Percentiles rank a stretch among this genome's conserved stretches.
phyloP scores from a whole-genome alignment of 2,888 invertebrate genomes.

The Euzophera pinguis region DNA sequence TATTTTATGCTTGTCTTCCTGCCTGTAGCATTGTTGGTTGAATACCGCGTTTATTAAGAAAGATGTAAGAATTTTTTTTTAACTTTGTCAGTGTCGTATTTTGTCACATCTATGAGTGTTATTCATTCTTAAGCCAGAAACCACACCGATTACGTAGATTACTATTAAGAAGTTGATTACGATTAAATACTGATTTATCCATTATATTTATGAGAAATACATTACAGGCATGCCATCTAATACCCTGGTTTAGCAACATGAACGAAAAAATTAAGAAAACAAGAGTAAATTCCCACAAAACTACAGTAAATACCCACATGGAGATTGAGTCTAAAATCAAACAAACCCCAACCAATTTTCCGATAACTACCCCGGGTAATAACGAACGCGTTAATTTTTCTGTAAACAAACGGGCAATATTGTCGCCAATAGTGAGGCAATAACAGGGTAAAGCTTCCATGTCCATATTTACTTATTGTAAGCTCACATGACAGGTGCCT shows the following conservation, averaged over 20 bases:
- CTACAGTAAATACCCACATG: neutral
- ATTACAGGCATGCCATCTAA: neutral
- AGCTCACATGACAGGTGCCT: conserved; percentile 78
- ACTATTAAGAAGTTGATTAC: too few species aligned
- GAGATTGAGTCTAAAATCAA: conserved; percentile 17
- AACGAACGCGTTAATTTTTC: conserved; percentile 55
- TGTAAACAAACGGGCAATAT: conserved; percentile 56
- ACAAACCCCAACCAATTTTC: conserved; percentile 28
- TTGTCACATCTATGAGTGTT: too few species aligned
- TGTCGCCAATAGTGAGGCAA: conserved; percentile 67
- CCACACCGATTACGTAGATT: too few species aligned
- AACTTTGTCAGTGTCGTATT: too few species aligned
- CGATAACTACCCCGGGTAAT: conserved; percentile 36
- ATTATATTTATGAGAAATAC: too few species aligned
- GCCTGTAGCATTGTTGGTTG: too few species aligned
- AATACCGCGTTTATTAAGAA: too few species aligned
- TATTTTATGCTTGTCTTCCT: too few species aligned
- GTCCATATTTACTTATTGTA: conserved; percentile 78
- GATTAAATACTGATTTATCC: too few species aligned
- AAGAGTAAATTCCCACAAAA: neutral
- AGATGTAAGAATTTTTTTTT: too few species aligned
- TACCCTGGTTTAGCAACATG: neutral
- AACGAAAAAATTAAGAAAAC: neutral
- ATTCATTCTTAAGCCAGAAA: too few species aligned
- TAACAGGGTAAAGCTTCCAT: conserved; percentile 59